These are phyloP conservation scores for Acrocephalus scirpaceus DNA, from an alignment of 2,797 vertebrate genomes.

Conservation along the genomic window DNA sequence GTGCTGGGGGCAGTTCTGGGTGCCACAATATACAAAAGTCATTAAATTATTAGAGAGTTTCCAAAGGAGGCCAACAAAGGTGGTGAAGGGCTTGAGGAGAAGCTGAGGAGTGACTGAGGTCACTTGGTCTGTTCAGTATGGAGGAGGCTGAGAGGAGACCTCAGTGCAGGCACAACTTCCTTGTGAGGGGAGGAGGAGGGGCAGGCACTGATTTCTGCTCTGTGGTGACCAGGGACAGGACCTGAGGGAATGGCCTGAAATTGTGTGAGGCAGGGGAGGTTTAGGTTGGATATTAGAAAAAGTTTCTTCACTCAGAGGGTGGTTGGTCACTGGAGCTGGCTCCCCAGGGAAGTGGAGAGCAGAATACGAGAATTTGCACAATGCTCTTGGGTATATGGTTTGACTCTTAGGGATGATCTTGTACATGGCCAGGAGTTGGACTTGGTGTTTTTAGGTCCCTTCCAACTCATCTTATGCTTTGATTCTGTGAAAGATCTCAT, in stretches of 20 bases:
- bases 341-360: background rate
- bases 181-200: rapidly evolving
- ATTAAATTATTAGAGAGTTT: rapidly evolving
- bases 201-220: background rate
- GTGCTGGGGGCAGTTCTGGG: background rate
- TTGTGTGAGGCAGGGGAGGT: background rate
- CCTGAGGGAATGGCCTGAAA: rapidly evolving
- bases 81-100: background rate
- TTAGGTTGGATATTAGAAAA: background rate
- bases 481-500: background rate
- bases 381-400: rapidly evolving
- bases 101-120: background rate
- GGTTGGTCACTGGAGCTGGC: rapidly evolving
- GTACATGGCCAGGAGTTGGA: too few relatives aligned
- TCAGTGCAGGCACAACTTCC: background rate
- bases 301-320: background rate
- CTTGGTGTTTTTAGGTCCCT: background rate
- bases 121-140: background rate
- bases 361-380: background rate
- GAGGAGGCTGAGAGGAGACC: background rate
- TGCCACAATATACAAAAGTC: background rate
- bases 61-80: rapidly evolving
- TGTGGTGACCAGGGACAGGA: background rate
- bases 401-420: background rate
- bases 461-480: background rate